Evolutionary conservation across 2,888 invertebrate species (phyloP), one percentile per base, ranked within the genome.

Genomic region (Anthrax anthrax): DNA sequence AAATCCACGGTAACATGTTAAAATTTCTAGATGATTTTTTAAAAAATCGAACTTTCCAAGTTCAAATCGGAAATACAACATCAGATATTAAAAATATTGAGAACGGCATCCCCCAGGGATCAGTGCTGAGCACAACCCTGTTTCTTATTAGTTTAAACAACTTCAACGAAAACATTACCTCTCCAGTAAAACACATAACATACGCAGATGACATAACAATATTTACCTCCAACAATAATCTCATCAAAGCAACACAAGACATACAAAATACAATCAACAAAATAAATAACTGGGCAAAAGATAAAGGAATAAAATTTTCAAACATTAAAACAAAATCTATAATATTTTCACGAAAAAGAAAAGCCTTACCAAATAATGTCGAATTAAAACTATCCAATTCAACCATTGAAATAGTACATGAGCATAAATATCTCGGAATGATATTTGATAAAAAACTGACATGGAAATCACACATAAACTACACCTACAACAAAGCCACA

Each of bases 21-120:
- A n/a, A 4, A 3, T 39, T 39, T 39, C 14, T 39, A 13, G n/a
- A 39, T 4, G 23, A 39, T 4, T 39, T 39, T 19, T 5, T 39
- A 2, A 14, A 2, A 4, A 14, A 29, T 16, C 29, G 32, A 42
- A 42, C 3, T 13, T 13, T 42, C 4, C 10, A 29, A 42, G 10
- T 17, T 19, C 2, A 13, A 12, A 18, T n/a, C 13, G 10, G 12
- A 3, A 19, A 42, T 9, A 13, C 16, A 9, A 8, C 19, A 8
- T 4, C 14, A 12, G 32, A 42, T n/a, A n/a, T n/a, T n/a, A n/a
- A n/a, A n/a, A n/a, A n/a, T n/a, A n/a, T n/a, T n/a, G n/a, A n/a
- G 32, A 42, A 42, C 10, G 42, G 42, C 17, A 42, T 42, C 14
- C 17, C 34, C 3, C 42, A 42, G 32, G 42, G 42, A 29, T 42